phyloP scores from a whole-genome alignment of 2,797 vertebrate genomes.

The Lutjanus campechanus region DNA sequence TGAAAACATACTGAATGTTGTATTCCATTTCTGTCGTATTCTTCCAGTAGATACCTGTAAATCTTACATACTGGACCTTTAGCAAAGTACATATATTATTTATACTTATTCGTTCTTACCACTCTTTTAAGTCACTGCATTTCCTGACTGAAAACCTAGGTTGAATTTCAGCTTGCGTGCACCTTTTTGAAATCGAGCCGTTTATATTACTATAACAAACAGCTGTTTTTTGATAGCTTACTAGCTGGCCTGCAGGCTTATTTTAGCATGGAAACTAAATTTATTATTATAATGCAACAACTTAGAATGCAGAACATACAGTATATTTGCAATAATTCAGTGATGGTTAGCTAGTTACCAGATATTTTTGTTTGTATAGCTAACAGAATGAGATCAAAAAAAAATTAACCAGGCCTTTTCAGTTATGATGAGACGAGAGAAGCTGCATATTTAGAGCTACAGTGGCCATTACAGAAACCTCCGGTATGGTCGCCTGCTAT shows the following conservation, averaged over 20 bases:
- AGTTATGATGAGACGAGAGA: neutral
- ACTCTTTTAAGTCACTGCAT: no score
- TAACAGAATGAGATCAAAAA: neutral
- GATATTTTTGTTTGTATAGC: neutral
- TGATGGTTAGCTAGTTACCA: neutral
- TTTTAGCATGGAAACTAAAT: neutral
- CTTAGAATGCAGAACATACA: no score
- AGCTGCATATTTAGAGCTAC: neutral
- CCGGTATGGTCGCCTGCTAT: neutral
- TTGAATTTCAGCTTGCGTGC: no score
- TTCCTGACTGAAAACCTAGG: no score
- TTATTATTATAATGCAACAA: neutral
- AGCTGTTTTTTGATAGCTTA: neutral
- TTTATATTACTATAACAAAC: constrained; percentile 3
- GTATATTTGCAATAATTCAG: no score
- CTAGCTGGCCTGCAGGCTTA: neutral
- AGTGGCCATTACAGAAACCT: neutral
- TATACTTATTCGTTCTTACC: no score
- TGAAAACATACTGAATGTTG: no score
- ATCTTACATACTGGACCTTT: no score
- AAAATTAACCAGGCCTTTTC: neutral
- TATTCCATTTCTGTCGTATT: no score
- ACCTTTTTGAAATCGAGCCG: neutral
- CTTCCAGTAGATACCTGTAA: no score
- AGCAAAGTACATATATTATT: no score